Evolutionary conservation across 2,113 vertebrate species (phyloP).

Genomic region (Zeus faber): DNA sequence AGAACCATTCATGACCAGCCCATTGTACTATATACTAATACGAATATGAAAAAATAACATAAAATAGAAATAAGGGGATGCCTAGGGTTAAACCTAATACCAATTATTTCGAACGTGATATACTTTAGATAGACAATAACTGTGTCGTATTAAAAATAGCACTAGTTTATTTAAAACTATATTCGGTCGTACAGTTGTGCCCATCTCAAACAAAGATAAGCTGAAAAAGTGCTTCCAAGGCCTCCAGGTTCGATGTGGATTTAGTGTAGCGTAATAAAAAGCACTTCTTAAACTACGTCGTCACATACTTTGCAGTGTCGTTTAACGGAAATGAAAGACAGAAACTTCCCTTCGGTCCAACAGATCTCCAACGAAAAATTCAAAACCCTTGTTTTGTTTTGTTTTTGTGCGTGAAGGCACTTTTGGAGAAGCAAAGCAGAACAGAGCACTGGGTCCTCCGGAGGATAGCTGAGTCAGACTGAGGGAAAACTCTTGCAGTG

Average conservation of each 20-base stretch:
- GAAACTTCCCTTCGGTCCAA: slow-evolving; percentile 13
- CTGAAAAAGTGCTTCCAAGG: slow-evolving; percentile 49
- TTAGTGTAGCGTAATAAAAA: slow-evolving; percentile 50
- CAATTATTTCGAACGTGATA: slow-evolving; percentile 1
- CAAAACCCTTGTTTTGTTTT: no score
- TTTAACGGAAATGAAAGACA: slow-evolving; percentile 37
- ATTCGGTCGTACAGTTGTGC: no score
- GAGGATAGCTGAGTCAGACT: slow-evolving; percentile 13
- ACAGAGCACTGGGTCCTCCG: slow-evolving; percentile 6
- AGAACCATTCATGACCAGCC: no score
- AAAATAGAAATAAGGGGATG: background rate
- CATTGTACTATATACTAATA: no score
- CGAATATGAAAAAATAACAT: background rate
- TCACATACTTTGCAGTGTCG: slow-evolving; percentile 49
- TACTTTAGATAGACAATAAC: slow-evolving; percentile 10
- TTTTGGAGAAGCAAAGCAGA: slow-evolving; percentile 51
- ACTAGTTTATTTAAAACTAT: slow-evolving; percentile 29
- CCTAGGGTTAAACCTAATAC: background rate
- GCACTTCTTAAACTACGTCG: slow-evolving; percentile 47
- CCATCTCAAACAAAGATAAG: slow-evolving; percentile 25
- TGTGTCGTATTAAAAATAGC: slow-evolving; percentile 22
- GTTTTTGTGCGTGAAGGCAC: slow-evolving; percentile 74
- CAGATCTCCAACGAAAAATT: slow-evolving; percentile 31
- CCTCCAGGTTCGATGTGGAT: slow-evolving; percentile 57
- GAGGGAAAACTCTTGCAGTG: slow-evolving; percentile 36